Evolutionary conservation across 2,888 invertebrate genomes (phyloP).

Genomic region (Synergus umbraculus): DNA sequence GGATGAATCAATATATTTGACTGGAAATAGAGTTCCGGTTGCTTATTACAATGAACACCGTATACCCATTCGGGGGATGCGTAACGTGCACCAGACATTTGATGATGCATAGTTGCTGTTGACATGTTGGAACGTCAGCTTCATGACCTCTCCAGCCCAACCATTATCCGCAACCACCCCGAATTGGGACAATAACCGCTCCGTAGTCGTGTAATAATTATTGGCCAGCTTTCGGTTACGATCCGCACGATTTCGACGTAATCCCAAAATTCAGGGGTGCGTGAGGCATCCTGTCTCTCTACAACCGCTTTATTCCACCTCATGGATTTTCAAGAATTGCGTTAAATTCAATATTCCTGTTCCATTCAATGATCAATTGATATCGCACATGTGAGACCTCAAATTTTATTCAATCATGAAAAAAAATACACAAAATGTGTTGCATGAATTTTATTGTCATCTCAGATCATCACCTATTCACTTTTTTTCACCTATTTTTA

Average conservation of each 20-base stretch:
- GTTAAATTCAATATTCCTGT: not conserved
- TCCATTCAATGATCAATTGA: too few species aligned
- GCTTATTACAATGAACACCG: constrained; percentile 47
- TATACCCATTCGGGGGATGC: constrained; percentile 40
- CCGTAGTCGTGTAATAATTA: constrained; percentile 68
- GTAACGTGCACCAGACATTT: constrained; percentile 73
- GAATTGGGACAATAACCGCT: constrained; percentile 72
- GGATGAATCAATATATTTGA: constrained; percentile 5
- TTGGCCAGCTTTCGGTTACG: constrained; percentile 60
- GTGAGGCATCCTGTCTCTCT: constrained; percentile 11
- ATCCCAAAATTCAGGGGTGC: constrained; percentile 33
- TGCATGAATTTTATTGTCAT: too few species aligned
- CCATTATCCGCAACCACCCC: constrained; percentile 69
- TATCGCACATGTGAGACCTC: not conserved
- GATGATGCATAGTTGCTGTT: constrained; percentile 77
- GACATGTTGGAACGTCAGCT: constrained; percentile 76
- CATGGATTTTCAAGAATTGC: not conserved
- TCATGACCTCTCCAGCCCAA: constrained; percentile 74
- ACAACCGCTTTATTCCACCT: constrained; percentile 2
- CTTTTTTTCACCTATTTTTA: too few species aligned
- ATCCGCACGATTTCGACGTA: constrained; percentile 34
- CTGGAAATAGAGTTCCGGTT: constrained; percentile 42
- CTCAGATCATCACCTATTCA: too few species aligned
- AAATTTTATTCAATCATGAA: not conserved
- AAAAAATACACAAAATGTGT: too few species aligned